phyloP scores from a whole-genome alignment of 2,888 invertebrate genomes.

The Pandemis corylana region DNA sequence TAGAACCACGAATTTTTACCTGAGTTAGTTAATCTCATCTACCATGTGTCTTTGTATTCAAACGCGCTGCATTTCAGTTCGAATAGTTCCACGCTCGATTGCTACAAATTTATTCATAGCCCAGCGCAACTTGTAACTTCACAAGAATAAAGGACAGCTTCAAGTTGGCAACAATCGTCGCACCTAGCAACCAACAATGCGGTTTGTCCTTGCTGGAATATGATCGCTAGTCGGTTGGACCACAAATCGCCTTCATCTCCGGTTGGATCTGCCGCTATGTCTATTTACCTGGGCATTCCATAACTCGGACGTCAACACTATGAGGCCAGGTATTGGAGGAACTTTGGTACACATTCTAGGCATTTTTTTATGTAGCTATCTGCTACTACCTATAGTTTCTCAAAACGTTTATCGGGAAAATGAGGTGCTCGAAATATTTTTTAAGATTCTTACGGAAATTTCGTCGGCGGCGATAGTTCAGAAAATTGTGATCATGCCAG shows the following conservation, averaged over 20 bases:
- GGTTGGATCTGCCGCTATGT: neutral
- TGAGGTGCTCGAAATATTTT: neutral
- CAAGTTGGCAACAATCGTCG: neutral
- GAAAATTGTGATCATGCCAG: neutral
- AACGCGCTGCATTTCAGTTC: neutral
- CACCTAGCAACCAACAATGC: constrained; percentile 12
- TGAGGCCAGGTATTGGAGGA: constrained; percentile 1
- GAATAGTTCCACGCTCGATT: neutral
- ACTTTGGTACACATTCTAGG: neutral
- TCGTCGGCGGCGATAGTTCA: neutral
- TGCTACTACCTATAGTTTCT: neutral
- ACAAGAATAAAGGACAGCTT: neutral
- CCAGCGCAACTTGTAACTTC: neutral
- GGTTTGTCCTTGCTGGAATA: constrained; percentile 12
- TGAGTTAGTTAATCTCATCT: neutral
- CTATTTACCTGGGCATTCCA: constrained; percentile 23
- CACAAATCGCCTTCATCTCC: constrained; percentile 26
- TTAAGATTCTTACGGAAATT: neutral
- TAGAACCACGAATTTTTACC: no score
- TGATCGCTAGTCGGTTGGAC: constrained; percentile 9
- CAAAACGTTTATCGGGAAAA: neutral
- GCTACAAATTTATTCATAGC: constrained; percentile 2
- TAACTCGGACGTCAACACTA: constrained; percentile 14
- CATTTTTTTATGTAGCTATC: neutral
- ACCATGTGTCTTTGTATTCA: neutral